These are phyloP conservation scores for Poeciliopsis presidionis DNA, from an alignment of 2,797 vertebrate genomes.

Conservation along the genomic window DNA sequence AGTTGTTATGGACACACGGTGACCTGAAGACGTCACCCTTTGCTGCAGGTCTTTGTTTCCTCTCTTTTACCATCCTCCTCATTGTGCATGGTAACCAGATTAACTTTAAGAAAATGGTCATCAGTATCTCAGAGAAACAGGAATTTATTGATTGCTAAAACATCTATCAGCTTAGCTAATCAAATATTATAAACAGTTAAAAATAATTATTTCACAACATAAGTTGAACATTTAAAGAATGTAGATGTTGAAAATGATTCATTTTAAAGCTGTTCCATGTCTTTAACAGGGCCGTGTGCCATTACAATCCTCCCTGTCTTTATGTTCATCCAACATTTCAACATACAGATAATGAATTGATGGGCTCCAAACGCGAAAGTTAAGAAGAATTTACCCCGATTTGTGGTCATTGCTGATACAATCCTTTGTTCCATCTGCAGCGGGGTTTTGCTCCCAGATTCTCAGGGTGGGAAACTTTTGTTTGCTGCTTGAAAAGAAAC, in stretches of 20 bases:
- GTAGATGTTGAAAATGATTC: neutral
- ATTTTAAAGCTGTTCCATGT: neutral
- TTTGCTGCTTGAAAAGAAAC: slow-evolving; percentile 83
- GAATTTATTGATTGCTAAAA: neutral
- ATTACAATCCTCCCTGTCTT: neutral
- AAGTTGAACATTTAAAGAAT: neutral
- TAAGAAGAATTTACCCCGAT: slow-evolving; percentile 66
- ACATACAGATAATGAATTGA: slow-evolving; percentile 32
- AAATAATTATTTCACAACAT: neutral
- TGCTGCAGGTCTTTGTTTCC: neutral
- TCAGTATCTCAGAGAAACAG: neutral
- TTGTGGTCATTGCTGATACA: slow-evolving; percentile 65
- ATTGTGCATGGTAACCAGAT: neutral
- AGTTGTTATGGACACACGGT: neutral
- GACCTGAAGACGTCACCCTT: neutral
- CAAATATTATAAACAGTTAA: neutral
- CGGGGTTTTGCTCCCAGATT: slow-evolving; percentile 82
- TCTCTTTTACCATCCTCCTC: neutral
- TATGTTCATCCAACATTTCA: neutral
- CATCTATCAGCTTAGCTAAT: neutral
- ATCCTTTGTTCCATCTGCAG: slow-evolving; percentile 77
- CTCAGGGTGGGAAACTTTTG: slow-evolving; percentile 81
- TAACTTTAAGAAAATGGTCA: neutral
- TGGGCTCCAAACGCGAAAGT: slow-evolving; percentile 33
- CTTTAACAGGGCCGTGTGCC: neutral